These are phyloP conservation scores for Siniperca chuatsi DNA, from an alignment of 2,113 vertebrate species.

Conservation along the genomic window DNA sequence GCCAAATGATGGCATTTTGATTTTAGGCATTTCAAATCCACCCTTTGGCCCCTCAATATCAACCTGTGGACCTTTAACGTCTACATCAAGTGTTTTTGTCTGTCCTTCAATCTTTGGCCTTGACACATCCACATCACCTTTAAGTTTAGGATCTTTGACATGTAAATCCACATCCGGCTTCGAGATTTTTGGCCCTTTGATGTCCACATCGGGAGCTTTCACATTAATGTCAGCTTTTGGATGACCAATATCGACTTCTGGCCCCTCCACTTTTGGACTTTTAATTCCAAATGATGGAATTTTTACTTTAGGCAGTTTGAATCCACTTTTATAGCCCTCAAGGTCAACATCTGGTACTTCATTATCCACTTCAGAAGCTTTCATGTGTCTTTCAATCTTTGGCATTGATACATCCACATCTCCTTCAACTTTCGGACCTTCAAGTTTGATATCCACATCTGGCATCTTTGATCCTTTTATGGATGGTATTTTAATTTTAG, in stretches of 20 bases:
- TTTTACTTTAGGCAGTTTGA: slow-evolving; percentile 16
- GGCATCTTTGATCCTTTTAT: slow-evolving; percentile 14
- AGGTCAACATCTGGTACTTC: not conserved
- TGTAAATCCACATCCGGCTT: no score
- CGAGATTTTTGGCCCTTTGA: not conserved
- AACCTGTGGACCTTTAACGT: not conserved
- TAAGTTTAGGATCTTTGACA: not conserved
- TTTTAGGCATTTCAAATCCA: slow-evolving; percentile 12
- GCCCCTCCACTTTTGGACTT: not conserved
- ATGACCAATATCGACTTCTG: not conserved
- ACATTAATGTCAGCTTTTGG: not conserved
- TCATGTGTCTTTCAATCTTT: slow-evolving; percentile 4
- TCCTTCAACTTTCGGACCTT: not conserved
- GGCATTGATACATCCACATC: not conserved
- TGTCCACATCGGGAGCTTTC: not conserved
- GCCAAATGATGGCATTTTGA: slow-evolving; percentile 11
- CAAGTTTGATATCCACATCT: not conserved
- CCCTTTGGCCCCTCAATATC: not conserved
- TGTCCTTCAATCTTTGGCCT: not conserved
- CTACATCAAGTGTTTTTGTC: not conserved
- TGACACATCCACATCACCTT: not conserved
- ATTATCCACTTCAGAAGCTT: not conserved
- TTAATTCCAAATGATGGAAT: slow-evolving; percentile 6
- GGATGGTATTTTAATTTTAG: not conserved
- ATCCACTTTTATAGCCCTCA: not conserved